These are phyloP conservation scores for Elysia crispata DNA, from an alignment of 2,888 invertebrate genomes.

Conservation along the genomic window DNA sequence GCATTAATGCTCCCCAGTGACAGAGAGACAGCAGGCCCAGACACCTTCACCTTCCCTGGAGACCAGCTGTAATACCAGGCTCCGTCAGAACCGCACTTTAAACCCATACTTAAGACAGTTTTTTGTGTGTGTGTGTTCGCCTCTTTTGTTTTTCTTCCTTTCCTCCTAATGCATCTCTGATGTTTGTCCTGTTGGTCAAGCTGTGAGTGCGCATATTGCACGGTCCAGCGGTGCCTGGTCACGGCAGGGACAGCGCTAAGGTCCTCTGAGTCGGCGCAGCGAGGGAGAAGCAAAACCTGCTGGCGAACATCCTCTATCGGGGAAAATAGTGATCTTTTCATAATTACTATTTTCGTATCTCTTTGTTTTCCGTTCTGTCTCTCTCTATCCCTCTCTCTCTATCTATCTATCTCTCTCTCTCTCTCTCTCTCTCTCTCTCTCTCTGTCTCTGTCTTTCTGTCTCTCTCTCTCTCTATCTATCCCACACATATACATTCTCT, in stretches of 20 bases:
- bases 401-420: slow-evolving; percentile 42
- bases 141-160: not conserved
- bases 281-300: too few relatives aligned
- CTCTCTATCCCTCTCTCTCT: slow-evolving; percentile 35
- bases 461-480: slow-evolving; percentile 13
- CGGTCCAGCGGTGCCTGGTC: too few relatives aligned
- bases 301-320: too few relatives aligned
- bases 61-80: too few relatives aligned
- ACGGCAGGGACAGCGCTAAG: too few relatives aligned
- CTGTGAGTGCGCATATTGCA: too few relatives aligned
- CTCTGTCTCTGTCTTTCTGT: not conserved
- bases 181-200: not conserved
- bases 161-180: not conserved
- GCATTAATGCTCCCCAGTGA: too few relatives aligned
- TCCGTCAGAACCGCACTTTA: not conserved
- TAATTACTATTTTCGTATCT: too few relatives aligned
- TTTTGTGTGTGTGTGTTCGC: slow-evolving; percentile 14
- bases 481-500: not conserved
- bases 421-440: slow-evolving; percentile 42
- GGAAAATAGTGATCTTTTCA: too few relatives aligned
- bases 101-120: not conserved
- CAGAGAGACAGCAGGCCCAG: too few relatives aligned
- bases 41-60: too few relatives aligned
- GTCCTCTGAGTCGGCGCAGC: too few relatives aligned
- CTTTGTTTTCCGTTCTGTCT: not conserved